Percentiles rank a stretch among this genome's conserved stretches.
phyloP scores from a whole-genome alignment of 2,888 invertebrate genomes.

The Graphium colonna region DNA sequence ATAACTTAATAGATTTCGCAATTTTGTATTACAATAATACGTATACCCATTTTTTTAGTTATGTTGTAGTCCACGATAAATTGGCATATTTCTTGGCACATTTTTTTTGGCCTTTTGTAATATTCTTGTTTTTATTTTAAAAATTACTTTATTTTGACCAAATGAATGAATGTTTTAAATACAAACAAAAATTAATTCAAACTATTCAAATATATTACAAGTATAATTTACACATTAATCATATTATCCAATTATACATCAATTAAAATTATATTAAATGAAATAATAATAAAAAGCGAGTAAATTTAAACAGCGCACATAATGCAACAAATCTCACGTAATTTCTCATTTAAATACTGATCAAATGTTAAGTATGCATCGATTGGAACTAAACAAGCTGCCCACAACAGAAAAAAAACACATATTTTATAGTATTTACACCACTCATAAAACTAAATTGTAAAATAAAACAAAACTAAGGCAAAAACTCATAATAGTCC shows the following conservation, averaged over 20 bases:
- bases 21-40: too few relatives aligned
- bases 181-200: conserved; percentile 38
- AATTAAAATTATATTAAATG: conserved; percentile 6
- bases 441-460: conserved; percentile 3
- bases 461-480: conserved; percentile 6
- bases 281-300: neutral
- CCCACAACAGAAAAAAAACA: neutral
- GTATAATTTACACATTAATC: conserved; percentile 51
- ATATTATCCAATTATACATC: conserved; percentile 6
- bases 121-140: too few relatives aligned
- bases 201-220: conserved; percentile 66
- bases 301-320: neutral
- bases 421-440: conserved; percentile 4
- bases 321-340: neutral
- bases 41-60: too few relatives aligned
- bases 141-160: too few relatives aligned
- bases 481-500: conserved; percentile 4
- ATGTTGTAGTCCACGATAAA: too few relatives aligned
- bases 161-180: too few relatives aligned
- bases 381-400: conserved; percentile 12
- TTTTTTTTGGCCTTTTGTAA: too few relatives aligned
- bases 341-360: conserved; percentile 13
- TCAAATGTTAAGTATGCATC: conserved; percentile 14
- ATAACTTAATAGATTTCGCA: too few relatives aligned
- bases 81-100: too few relatives aligned